Evolutionary conservation across 2,797 vertebrate species (phyloP), one percentile per base, ranked within the genome.

Genomic region (Hydrolagus colliei): DNA sequence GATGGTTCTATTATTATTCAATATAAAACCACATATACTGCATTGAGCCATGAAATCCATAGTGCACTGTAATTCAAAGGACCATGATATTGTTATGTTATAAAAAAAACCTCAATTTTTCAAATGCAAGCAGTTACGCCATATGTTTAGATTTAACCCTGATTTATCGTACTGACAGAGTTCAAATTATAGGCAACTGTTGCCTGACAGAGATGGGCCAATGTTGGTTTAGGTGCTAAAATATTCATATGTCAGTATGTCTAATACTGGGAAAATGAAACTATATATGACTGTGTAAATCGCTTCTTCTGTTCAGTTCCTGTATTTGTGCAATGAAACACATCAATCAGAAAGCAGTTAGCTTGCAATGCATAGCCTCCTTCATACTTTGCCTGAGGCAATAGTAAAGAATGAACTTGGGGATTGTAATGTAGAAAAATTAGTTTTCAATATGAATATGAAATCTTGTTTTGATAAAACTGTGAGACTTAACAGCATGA

Each of bases 361-460:
- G 62, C 67, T 65, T 27, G 77, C 61, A 27, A 13, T 79, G 27
- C 77, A 20, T 27, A 1, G 6, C 62, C 16, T 68, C 16, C 79
- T 68, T 52, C 41, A 0, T 35, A 84, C 2, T 16, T 67, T 35
- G 79, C 65, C 65, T 41, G 65, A 41, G 65, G 65, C 32, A 84
- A 32, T 16, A 65, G 67, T 9, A 27, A 9, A 32, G 16, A 67
- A 35, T 68, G 65, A 20, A 84, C 9, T 84, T 82, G 52, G 16
- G 16, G 27, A 35, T 84, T 32, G 63, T 22, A 67, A 84, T 71
- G 65, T 84, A 35, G 41, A 68, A 82, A 84, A 84, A 84, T 84
- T 16, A 71, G 65, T 67, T 84, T 84, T 41, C 7, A 84, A 71
- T 32, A 84, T 32, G 1, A 71, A 84, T 68, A 41, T 71, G 12